Conservation (phyloP, 2,797 vertebrate genomes). For the Nasua narica region DNA sequence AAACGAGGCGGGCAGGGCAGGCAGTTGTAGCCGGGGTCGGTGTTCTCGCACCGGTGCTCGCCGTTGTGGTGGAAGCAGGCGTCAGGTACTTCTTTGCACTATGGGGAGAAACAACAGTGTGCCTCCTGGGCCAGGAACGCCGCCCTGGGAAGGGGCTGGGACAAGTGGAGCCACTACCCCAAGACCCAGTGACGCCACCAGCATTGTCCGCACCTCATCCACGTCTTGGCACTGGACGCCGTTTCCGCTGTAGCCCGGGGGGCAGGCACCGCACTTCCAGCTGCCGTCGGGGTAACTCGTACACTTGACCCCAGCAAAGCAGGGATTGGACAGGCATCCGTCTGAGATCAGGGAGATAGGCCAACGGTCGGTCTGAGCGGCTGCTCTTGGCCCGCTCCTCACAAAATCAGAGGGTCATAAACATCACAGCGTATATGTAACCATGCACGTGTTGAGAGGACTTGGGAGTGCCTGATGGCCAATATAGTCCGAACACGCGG, state of each 20-base stretch:
- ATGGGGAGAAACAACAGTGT: conserved; percentile 23
- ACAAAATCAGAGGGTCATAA: background rate
- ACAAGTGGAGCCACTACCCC: too few species aligned
- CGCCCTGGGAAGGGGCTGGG: background rate
- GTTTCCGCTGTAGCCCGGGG: conserved; percentile 92
- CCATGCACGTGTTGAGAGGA: background rate
- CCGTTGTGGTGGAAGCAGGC: conserved; percentile 92
- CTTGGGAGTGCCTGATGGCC: background rate
- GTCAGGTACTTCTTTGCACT: conserved; percentile 96
- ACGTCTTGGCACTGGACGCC: conserved; percentile 93
- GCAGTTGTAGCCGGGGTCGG: conserved; percentile 97
- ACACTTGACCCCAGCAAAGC: conserved; percentile 92
- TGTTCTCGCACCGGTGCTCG: conserved; percentile 95
- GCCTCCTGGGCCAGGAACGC: background rate
- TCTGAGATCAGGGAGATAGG: conserved; percentile 83
- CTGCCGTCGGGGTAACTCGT: conserved; percentile 94
- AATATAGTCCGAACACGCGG: background rate
- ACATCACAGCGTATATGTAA: background rate
- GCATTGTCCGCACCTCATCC: conserved; percentile 88
- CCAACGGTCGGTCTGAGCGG: background rate
- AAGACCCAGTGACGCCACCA: background rate
- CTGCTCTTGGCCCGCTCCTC: background rate
- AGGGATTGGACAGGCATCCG: conserved; percentile 97
- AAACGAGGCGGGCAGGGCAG: conserved; percentile 94
- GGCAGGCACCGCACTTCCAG: conserved; percentile 95